phyloP scores from a whole-genome alignment of 2,113 vertebrate species.

The Oncorhynchus gorbuscha region DNA sequence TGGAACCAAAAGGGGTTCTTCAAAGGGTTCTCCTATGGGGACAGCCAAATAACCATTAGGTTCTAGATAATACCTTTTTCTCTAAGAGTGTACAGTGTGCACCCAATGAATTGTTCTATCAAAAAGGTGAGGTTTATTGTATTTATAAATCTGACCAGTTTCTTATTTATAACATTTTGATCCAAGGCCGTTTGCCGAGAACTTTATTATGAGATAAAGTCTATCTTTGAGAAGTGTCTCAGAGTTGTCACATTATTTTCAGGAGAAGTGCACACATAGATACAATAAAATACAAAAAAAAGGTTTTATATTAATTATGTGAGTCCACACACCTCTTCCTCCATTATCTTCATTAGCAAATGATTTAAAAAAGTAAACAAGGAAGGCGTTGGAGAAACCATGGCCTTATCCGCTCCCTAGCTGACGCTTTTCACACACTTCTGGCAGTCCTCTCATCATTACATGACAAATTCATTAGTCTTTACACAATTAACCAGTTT shows the following conservation, averaged over 20 bases:
- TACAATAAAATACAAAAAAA: neutral
- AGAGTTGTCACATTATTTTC: neutral
- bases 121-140: neutral
- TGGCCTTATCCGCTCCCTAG: neutral
- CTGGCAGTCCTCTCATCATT: slow-evolving; percentile 20
- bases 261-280: no score
- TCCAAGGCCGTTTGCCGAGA: neutral
- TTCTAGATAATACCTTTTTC: no score
- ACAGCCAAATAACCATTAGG: no score
- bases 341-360: neutral
- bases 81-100: neutral
- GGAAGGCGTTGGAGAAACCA: neutral
- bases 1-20: no score
- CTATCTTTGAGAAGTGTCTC: neutral
- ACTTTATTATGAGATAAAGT: neutral
- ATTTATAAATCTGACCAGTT: neutral
- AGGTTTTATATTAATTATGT: neutral
- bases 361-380: no score
- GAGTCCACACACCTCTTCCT: neutral
- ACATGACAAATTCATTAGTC: slow-evolving; percentile 36
- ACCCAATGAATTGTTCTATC: neutral
- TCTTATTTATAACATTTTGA: neutral
- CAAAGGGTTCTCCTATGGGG: no score
- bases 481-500: slow-evolving; percentile 34
- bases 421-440: neutral